Percentiles rank a stretch among this genome's conserved stretches.
Conservation (phyloP, 2,888 invertebrate species). For the Sphaerophoria rueppellii region DNA sequence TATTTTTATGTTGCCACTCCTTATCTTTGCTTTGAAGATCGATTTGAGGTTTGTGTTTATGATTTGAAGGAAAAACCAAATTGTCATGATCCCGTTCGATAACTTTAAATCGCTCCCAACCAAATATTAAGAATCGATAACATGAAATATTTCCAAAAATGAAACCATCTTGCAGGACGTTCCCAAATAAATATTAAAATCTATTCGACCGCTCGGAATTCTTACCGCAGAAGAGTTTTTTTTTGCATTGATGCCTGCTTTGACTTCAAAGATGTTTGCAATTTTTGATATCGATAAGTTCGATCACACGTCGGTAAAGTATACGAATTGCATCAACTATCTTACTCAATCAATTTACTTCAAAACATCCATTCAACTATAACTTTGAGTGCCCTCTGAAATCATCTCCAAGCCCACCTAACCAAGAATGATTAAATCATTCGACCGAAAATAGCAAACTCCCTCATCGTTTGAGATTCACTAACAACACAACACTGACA, state of each 20-base stretch:
- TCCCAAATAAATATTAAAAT: too few species aligned
- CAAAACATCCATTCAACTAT: neutral
- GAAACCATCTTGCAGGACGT: too few species aligned
- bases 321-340: too few species aligned
- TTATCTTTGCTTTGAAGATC: constrained; percentile 1
- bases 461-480: constrained; percentile 51
- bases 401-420: neutral
- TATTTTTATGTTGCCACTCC: constrained; percentile 31
- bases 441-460: constrained; percentile 62
- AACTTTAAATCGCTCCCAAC: neutral
- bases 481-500: neutral
- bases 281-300: too few species aligned
- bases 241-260: too few species aligned
- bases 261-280: too few species aligned
- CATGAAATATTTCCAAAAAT: too few species aligned
- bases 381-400: constrained; percentile 12
- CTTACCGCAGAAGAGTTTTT: too few species aligned
- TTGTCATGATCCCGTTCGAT: neutral
- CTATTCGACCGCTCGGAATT: too few species aligned
- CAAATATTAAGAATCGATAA: too few species aligned
- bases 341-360: neutral
- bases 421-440: constrained; percentile 45
- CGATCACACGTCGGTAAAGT: too few species aligned
- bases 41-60: neutral
- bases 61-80: neutral